These are phyloP conservation scores for Pardosa pseudoannulata DNA, from an alignment of 2,888 invertebrate species.

Conservation along the genomic window DNA sequence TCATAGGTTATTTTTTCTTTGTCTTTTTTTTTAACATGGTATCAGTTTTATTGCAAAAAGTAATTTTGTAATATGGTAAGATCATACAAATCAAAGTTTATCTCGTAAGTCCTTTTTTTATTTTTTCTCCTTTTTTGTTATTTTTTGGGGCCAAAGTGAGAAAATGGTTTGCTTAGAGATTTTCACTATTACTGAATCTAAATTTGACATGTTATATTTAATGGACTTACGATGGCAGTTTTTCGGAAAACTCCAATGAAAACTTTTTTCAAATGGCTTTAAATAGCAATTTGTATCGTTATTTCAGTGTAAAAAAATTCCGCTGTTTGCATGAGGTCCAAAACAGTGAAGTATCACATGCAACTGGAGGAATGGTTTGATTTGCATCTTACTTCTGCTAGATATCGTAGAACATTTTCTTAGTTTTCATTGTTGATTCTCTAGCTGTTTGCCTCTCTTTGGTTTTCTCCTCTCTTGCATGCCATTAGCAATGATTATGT, in stretches of 20 bases:
- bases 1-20: conserved; percentile 13
- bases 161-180: not conserved
- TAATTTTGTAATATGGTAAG: not conserved
- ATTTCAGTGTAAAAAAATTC: too few relatives aligned
- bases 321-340: too few relatives aligned
- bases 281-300: not conserved
- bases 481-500: conserved; percentile 32
- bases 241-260: not conserved
- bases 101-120: conserved; percentile 39
- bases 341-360: too few relatives aligned
- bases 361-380: too few relatives aligned
- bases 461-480: conserved; percentile 25
- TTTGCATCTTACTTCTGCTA: too few relatives aligned
- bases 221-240: conserved; percentile 28
- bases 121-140: too few relatives aligned
- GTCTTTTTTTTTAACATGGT: conserved; percentile 28
- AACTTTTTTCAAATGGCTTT: conserved; percentile 70
- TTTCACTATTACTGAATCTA: not conserved
- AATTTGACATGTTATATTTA: not conserved
- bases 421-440: not conserved
- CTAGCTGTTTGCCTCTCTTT: not conserved
- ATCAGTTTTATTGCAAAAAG: conserved; percentile 64
- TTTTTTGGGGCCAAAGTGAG: conserved; percentile 71
- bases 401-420: not conserved
- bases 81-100: not conserved